A percentile compares a stretch with the other conserved stretches of the same genome.
These are phyloP conservation scores for Drosophila persimilis DNA, from an alignment of 1,140 invertebrate genomes.

Conservation along the genomic window DNA sequence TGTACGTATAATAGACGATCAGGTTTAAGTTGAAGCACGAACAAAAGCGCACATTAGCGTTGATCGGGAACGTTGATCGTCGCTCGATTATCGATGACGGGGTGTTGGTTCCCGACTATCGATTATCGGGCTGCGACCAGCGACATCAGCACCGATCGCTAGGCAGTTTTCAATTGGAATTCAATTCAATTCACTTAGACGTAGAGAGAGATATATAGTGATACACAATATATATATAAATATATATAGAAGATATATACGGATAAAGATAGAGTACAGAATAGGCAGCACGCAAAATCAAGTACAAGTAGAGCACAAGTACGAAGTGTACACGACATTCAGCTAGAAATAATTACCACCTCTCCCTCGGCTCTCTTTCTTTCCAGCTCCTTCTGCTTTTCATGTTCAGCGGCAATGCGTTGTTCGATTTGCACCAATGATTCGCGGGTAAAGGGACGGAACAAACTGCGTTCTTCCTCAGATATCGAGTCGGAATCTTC, in stretches of 20 bases:
- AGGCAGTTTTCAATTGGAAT: conserved; percentile 42
- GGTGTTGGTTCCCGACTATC: neutral
- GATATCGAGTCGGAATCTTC: conserved; percentile 94
- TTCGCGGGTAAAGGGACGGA: conserved; percentile 98
- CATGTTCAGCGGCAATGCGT: conserved; percentile 96
- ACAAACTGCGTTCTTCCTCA: conserved; percentile 96
- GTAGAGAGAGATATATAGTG: conserved; percentile 25
- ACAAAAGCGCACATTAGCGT: conserved; percentile 70
- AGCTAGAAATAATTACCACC: conserved; percentile 86
- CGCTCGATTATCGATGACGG: conserved; percentile 14
- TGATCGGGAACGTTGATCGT: conserved; percentile 10
- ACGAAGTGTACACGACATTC: conserved; percentile 51
- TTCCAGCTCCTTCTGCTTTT: conserved; percentile 97
- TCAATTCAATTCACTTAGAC: conserved; percentile 51
- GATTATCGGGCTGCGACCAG: conserved; percentile 3
- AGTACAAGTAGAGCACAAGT: too few relatives aligned
- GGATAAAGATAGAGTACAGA: neutral
- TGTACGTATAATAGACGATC: conserved; percentile 61
- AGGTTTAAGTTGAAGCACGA: conserved; percentile 63
- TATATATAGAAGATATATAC: neutral
- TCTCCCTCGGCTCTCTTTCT: conserved; percentile 97
- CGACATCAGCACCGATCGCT: conserved; percentile 12
- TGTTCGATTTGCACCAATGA: conserved; percentile 96
- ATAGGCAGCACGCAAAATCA: neutral
- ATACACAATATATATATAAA: conserved; percentile 32